These are phyloP conservation scores for Lacerta bilineata DNA, from an alignment of 2,797 vertebrate genomes.

Conservation along the genomic window DNA sequence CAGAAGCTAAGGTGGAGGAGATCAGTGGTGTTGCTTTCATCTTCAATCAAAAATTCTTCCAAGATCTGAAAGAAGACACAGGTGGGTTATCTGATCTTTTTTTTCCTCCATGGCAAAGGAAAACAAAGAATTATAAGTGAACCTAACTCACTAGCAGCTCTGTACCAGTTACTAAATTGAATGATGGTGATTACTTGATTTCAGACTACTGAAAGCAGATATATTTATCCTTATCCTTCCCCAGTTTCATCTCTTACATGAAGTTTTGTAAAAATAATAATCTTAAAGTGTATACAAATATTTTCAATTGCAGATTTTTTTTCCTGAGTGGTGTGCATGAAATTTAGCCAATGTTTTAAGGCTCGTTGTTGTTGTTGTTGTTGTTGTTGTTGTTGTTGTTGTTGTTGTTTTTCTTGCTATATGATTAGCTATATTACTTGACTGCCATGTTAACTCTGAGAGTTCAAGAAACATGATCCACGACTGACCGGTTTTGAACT, in stretches of 20 bases:
- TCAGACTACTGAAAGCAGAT: constrained; percentile 42
- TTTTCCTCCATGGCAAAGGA: constrained; percentile 36
- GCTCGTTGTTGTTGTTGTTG: background rate
- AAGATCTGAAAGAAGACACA: constrained; percentile 95
- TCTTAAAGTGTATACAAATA: constrained; percentile 63
- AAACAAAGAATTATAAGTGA: background rate
- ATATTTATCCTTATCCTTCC: constrained; percentile 28
- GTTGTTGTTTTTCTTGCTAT: background rate
- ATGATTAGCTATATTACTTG: background rate
- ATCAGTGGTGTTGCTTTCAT: constrained; percentile 99
- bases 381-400: background rate
- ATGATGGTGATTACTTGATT: background rate
- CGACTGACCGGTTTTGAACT: background rate
- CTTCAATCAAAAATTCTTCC: constrained; percentile 99
- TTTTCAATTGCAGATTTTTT: constrained; percentile 61
- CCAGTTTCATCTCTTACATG: constrained; percentile 36
- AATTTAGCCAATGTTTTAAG: background rate
- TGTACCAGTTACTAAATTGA: background rate
- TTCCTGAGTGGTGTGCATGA: background rate
- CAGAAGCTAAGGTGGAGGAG: constrained; percentile 97
- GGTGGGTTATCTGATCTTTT: constrained; percentile 79
- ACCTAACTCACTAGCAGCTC: background rate
- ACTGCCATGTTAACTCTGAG: background rate
- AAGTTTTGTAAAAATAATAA: constrained; percentile 36
- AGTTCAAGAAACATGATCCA: background rate